Conservation (phyloP, 53 echinoderm and acorn worm genomes). For the Hippasteria phrygiana region DNA sequence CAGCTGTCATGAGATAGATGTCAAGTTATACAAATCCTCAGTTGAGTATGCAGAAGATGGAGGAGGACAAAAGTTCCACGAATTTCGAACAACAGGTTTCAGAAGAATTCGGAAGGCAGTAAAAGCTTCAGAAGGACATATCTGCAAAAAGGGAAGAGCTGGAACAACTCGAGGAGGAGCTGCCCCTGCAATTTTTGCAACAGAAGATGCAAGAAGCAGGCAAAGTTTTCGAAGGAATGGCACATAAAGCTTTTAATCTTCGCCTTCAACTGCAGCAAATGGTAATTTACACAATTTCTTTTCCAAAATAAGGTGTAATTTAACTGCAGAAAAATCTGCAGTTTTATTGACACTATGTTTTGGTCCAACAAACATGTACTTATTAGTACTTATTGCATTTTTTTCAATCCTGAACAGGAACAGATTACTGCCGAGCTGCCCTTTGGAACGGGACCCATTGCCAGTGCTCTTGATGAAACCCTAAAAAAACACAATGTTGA, state of each 20-base stretch:
- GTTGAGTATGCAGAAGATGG: not conserved
- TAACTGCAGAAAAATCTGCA: no score
- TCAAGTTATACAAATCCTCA: not conserved
- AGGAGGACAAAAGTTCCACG: not conserved
- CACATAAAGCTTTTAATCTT: not conserved
- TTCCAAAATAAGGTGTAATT: no score
- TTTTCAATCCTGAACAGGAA: not conserved
- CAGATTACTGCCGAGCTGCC: slow-evolving; percentile 3
- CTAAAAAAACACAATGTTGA: slow-evolving; percentile 30
- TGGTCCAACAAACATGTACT: not conserved
- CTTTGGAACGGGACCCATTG: slow-evolving; percentile 27
- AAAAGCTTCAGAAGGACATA: not conserved
- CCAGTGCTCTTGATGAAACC: not conserved
- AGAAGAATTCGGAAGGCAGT: not conserved
- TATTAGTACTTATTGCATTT: not conserved
- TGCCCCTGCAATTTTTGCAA: slow-evolving; percentile 18
- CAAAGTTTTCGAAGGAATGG: not conserved
- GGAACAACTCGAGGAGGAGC: slow-evolving; percentile 25
- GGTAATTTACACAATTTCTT: no score
- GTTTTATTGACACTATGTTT: not conserved
- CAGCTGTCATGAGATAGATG: not conserved
- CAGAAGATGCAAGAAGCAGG: not conserved
- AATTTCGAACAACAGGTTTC: slow-evolving; percentile 1
- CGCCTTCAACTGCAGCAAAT: no score
- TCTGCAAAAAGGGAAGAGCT: not conserved